These are phyloP conservation scores for Melanostoma mellinum DNA, from an alignment of 2,888 invertebrate species.

Conservation along the genomic window DNA sequence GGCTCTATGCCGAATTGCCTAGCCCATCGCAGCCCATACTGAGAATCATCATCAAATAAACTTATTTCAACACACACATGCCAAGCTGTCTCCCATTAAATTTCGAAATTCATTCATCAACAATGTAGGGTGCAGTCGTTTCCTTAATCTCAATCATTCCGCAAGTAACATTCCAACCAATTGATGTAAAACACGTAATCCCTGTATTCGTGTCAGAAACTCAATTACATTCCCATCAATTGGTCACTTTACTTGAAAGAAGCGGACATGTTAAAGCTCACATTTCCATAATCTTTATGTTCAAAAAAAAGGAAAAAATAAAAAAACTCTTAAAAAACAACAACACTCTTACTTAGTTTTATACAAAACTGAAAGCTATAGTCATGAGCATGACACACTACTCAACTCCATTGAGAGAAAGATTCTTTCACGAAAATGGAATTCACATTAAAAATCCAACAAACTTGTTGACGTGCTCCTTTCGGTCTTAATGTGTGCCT, in stretches of 20 bases:
- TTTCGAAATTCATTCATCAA: no score
- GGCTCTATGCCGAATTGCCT: no score
- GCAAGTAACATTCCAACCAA: no score
- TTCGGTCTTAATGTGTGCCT: slow-evolving; percentile 12
- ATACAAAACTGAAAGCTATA: slow-evolving; percentile 32
- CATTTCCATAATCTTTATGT: neutral
- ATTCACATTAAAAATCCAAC: slow-evolving; percentile 54
- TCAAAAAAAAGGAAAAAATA: neutral
- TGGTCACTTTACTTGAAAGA: neutral
- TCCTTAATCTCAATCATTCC: no score
- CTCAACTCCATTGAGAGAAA: slow-evolving; percentile 20
- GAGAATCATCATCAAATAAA: no score
- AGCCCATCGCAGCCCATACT: no score
- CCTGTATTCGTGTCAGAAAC: neutral
- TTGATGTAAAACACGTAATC: no score
- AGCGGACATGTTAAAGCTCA: neutral
- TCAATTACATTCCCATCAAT: neutral
- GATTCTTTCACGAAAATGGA: slow-evolving; percentile 42
- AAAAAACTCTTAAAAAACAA: neutral
- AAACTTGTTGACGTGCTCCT: slow-evolving; percentile 65
- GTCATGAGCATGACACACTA: slow-evolving; percentile 3
- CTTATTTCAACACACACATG: no score
- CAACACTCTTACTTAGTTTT: slow-evolving; percentile 26
- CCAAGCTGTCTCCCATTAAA: no score
- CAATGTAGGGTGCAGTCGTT: no score